Evolutionary conservation across 2,113 vertebrate genomes (phyloP).

Genomic region (Nibea coibor): DNA sequence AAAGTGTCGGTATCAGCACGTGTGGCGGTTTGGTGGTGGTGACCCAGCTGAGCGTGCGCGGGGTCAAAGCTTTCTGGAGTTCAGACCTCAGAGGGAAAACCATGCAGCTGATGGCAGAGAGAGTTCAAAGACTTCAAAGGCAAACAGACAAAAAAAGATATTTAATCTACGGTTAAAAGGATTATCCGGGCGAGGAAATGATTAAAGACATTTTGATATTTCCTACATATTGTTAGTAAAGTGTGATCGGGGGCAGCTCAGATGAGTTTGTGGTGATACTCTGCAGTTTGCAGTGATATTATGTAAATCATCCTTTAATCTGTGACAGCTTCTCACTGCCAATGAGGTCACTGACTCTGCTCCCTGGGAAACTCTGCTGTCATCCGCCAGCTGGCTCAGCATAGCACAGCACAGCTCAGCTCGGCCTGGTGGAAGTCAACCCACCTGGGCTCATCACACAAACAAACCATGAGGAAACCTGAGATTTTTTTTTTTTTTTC

Average conservation of each 20-base stretch:
- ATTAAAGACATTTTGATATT: constrained; percentile 50
- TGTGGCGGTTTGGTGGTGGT: not conserved
- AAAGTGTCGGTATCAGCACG: not conserved
- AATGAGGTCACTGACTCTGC: constrained; percentile 60
- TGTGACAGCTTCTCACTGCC: constrained; percentile 54
- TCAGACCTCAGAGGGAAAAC: constrained; percentile 12
- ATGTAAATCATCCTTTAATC: constrained; percentile 68
- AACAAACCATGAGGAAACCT: not conserved
- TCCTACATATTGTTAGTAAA: constrained; percentile 29
- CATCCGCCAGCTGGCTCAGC: constrained; percentile 39
- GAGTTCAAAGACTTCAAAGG: constrained; percentile 68
- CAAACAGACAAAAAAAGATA: constrained; percentile 45
- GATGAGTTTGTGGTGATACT: not conserved
- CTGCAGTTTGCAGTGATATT: constrained; percentile 40
- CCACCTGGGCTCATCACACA: not conserved
- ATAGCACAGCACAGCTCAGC: not conserved
- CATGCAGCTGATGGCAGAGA: constrained; percentile 35
- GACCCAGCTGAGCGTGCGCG: constrained; percentile 9
- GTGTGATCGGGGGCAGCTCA: constrained; percentile 15
- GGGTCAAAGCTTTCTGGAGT: constrained; percentile 20
- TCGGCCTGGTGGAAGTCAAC: not conserved
- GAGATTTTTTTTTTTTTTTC: not conserved
- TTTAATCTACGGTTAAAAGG: constrained; percentile 60
- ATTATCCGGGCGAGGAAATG: constrained; percentile 54
- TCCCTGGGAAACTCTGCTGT: constrained; percentile 38